Percentiles rank a stretch among this genome's conserved stretches.
Evolutionary conservation across 2,888 invertebrate genomes (phyloP).

Genomic region (Heliconius hortense): DNA sequence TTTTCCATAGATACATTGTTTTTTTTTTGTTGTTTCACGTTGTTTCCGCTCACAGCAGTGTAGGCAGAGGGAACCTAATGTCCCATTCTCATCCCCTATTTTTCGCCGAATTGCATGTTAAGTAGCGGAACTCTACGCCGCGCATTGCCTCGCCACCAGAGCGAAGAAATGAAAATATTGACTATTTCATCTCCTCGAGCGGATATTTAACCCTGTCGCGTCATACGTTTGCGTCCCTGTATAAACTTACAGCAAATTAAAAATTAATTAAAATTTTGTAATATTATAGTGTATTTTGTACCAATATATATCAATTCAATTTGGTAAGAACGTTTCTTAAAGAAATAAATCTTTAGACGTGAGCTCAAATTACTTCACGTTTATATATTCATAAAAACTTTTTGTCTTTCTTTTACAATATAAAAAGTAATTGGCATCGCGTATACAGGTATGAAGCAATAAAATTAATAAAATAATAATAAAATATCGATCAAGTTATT

Average conservation of each 20-base stretch:
- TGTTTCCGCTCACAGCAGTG: no score
- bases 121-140: no score
- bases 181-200: no score
- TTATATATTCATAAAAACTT: background rate
- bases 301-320: no score
- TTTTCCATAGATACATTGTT: background rate
- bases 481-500: constrained; percentile 5
- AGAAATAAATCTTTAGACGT: background rate
- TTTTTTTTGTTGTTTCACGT: background rate
- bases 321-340: no score
- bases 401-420: background rate
- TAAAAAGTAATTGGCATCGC: background rate
- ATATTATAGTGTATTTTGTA: background rate
- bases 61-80: no score
- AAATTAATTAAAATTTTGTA: background rate
- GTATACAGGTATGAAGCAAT: background rate
- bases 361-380: background rate
- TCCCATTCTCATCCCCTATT: no score
- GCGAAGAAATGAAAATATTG: no score
- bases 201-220: no score
- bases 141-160: no score
- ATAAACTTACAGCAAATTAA: background rate
- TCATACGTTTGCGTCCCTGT: no score
- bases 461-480: constrained; percentile 8
- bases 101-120: no score